Conservation (phyloP, 1,140 invertebrate genomes). For the Phocides pigmalion region DNA sequence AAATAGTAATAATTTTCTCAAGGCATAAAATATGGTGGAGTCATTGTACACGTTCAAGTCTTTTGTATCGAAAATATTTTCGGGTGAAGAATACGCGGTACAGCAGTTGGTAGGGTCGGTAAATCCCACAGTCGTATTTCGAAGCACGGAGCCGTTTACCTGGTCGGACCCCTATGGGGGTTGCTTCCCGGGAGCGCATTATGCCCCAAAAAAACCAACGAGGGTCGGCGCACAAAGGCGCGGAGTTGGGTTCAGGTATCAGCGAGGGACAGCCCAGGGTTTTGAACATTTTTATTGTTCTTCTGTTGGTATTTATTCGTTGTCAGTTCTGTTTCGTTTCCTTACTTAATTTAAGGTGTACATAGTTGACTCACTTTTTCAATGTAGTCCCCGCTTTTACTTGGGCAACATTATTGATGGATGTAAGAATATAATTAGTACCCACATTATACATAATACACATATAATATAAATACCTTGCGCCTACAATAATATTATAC, state of each 20-base stretch:
- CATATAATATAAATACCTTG: neutral
- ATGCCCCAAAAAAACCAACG: conserved; percentile 72
- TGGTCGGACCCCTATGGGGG: conserved; percentile 61
- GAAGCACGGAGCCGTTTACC: conserved; percentile 63
- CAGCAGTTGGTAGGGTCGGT: conserved; percentile 43
- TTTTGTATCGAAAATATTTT: conserved; percentile 47
- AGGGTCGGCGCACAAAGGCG: conserved; percentile 72
- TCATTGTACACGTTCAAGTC: conserved; percentile 41
- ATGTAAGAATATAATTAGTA: neutral
- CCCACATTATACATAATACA: neutral
- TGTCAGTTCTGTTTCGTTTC: conserved; percentile 5
- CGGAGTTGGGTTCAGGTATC: conserved; percentile 62
- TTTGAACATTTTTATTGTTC: conserved; percentile 29
- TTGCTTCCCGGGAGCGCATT: conserved; percentile 67
- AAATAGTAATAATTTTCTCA: conserved; percentile 17
- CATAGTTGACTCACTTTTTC: neutral
- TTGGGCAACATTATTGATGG: neutral
- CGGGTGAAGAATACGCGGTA: conserved; percentile 47
- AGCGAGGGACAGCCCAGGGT: conserved; percentile 27
- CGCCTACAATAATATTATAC: neutral
- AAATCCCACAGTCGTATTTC: conserved; percentile 60
- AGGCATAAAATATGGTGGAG: conserved; percentile 17
- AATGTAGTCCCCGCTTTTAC: neutral
- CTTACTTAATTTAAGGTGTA: conserved; percentile 1
- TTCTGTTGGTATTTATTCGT: conserved; percentile 16